Base-by-base conservation (phyloP, 2,797 vertebrate species). In the Bryconaethiops microstoma region DNA sequence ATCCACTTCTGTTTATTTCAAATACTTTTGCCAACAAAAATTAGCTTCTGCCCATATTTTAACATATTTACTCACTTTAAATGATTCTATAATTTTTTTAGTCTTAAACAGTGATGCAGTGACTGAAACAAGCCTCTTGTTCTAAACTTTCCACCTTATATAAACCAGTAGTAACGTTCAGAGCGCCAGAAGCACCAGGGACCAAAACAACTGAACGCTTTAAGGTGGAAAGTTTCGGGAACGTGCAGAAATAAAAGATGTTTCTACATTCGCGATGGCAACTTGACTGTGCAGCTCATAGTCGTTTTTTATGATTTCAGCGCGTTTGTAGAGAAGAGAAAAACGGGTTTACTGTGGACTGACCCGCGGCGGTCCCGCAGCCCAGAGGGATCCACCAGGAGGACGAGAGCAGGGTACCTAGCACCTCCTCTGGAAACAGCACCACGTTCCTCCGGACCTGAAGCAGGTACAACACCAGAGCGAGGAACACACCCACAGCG, bases 361-460 rank as follows among this genome's bases (percentile, higher is more conserved):
- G 87, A 99, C 98, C 98, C 10, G 98, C 98, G 0, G 96, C 98
- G 0, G 98, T 98, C 63, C 98, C 98, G 60, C 98, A 99, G 88
- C 97, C 97, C 2, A 96, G 96, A 0, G 98, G 97, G 81, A 99
- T 97, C 98, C 98, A 99, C 98, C 98, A 99, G 60, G 98, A 97
- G 0, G 97, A 98, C 13, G 97, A 97, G 81, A 99, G 97, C 87
- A 97, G 91, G 1, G 97, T 97, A 81, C 96, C 90, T 71, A 98
- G 95, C 83, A 98, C 98, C 87, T 99, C 97, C 19, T 98, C 97
- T 0, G 97, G 98, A 74, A 99, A 99, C 21, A 99, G 90, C 0
- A 96, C 97, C 82, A 99, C 98, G 1, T 98, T 94, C 35, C 96
- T 93, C 83, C 98, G 97, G 23, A 99, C 94, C 91, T 99, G 98